Base-by-base conservation (phyloP, 2,888 invertebrate species). In the Nasonovia ribisnigri region DNA sequence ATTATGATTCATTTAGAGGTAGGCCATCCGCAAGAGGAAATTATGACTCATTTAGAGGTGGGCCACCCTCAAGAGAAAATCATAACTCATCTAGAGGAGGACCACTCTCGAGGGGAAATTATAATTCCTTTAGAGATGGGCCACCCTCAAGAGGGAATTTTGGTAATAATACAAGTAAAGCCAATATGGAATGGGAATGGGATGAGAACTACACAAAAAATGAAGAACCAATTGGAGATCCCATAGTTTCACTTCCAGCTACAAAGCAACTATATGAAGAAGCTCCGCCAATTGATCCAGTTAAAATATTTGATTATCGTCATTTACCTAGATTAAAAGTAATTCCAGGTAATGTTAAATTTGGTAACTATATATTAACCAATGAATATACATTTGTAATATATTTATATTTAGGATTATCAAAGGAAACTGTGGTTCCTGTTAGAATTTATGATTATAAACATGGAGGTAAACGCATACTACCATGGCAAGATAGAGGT, bases 401-500 rank as follows among this genome's bases (percentile, higher is more conserved):
- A 42, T 88, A 51, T 42, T 84, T 90, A 24, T 86, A 0, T 43
- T 24, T 90, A 93, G 93, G 93, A 24, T 60, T 93, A 51, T 90
- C 93, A 13, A 93, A 90, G 13, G 93, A 93, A 93, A 93, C 90
- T 24, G 54, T 93, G 26, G 48, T 86, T 86, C 93, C 90, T 5
- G 60, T 93, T 29, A 93, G n/a, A 90, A 26, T 93, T 90, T 90
- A 90, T 93, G 93, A 93, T 51, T 67, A 93, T 90, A 93, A 93
- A 84, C 93, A 93, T n/a, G 93, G 93, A 86, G 93, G 93, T 90
- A 93, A 93, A 93, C 93, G 93, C 48, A 84, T 90, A 86, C 48
- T 93, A n/a, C 93, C 93, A 6, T 93, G 93, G 93, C 90, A 90
- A 90, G 93, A 93, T 90, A 93, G 93, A 90, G 93, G 93, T 93